Percentiles rank a stretch among this genome's conserved stretches.
These are phyloP conservation scores for Sciurus niger DNA, from an alignment of 2,113 vertebrate genomes.

Conservation along the genomic window DNA sequence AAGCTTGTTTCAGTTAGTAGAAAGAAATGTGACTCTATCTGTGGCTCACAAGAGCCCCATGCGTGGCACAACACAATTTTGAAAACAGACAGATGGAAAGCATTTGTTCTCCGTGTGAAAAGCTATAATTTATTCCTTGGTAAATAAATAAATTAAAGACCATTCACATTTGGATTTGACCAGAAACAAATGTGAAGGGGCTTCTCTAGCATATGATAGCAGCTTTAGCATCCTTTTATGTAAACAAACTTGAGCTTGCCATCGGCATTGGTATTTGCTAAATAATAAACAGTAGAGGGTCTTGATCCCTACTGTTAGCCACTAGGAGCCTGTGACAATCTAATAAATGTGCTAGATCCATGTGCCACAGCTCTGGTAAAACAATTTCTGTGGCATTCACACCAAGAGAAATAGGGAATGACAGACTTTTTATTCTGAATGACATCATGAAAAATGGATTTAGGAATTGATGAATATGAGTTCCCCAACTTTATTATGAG, in stretches of 20 bases:
- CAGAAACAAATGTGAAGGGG: conserved; percentile 79
- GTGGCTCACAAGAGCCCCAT: conserved; percentile 65
- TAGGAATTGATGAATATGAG: not conserved
- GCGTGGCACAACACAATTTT: conserved; percentile 48
- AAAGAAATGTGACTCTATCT: conserved; percentile 76
- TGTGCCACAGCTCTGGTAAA: not conserved
- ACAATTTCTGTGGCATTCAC: not conserved
- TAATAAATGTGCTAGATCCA: not conserved
- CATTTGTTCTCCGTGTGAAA: conserved; percentile 81
- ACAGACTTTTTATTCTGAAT: not conserved
- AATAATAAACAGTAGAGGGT: not conserved
- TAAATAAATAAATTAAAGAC: conserved; percentile 84
- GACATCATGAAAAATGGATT: not conserved
- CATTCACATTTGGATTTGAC: conserved; percentile 74
- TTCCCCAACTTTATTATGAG: not conserved
- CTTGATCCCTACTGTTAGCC: not conserved
- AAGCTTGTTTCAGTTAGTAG: conserved; percentile 78
- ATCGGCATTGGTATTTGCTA: conserved; percentile 19
- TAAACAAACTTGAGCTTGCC: conserved; percentile 59
- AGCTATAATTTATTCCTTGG: conserved; percentile 78
- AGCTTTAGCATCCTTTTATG: conserved; percentile 40
- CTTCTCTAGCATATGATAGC: conserved; percentile 15
- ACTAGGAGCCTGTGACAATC: not conserved
- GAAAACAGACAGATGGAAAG: conserved; percentile 79
- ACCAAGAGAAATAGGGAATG: not conserved